These are phyloP conservation scores for Habrosyne pyritoides DNA, from an alignment of 2,888 invertebrate genomes.

Conservation along the genomic window DNA sequence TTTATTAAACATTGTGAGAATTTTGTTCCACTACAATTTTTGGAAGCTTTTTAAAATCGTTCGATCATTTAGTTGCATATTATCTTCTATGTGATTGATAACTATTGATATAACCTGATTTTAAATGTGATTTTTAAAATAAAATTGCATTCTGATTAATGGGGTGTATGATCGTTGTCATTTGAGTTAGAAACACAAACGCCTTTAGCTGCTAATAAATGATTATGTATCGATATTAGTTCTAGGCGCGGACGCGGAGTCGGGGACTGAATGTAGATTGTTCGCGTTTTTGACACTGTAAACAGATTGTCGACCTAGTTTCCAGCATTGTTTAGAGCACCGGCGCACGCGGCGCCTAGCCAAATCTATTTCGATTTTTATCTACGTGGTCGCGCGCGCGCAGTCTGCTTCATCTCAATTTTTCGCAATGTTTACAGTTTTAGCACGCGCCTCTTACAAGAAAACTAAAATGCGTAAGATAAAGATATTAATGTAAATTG, in stretches of 20 bases:
- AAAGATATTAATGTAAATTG: constrained; percentile 19
- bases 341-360: constrained; percentile 70
- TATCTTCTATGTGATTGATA: neutral
- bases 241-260: constrained; percentile 20
- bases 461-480: constrained; percentile 9
- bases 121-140: neutral
- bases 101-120: neutral
- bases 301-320: constrained; percentile 77
- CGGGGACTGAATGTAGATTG: constrained; percentile 30
- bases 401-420: constrained; percentile 61
- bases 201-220: neutral
- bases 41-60: constrained; percentile 4
- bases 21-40: neutral
- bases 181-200: neutral
- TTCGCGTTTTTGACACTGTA: constrained; percentile 72
- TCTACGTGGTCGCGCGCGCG: constrained; percentile 62
- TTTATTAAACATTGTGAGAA: too few species aligned
- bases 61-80: neutral
- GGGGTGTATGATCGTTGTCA: neutral
- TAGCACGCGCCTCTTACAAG: constrained; percentile 24
- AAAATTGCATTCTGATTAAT: neutral
- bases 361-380: constrained; percentile 80
- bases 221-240: constrained; percentile 11
- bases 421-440: constrained; percentile 71
- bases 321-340: constrained; percentile 70